Evolutionary conservation across 2,888 invertebrate species (phyloP).

Genomic region (Leucophenga maculata): DNA sequence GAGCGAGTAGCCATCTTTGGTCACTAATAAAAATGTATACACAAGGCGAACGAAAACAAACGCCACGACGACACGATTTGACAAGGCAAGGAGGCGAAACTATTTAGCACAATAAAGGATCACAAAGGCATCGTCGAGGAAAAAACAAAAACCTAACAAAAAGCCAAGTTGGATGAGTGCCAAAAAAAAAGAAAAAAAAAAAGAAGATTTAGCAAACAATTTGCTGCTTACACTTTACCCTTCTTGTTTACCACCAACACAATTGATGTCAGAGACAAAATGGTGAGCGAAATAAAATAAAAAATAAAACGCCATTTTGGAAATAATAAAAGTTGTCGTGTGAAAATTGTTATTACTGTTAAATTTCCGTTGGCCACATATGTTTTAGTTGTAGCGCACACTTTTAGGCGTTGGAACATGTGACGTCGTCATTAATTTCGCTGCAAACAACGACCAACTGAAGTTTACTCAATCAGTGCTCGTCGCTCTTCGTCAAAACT

Average conservation of each 20-base stretch:
- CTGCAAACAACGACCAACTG: too few relatives aligned
- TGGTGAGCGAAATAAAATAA: not conserved
- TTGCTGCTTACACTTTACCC: not conserved
- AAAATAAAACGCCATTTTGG: not conserved
- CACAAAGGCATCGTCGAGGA: not conserved
- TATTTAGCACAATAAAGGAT: conserved; percentile 13
- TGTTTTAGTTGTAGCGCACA: too few relatives aligned
- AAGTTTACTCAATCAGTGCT: too few relatives aligned
- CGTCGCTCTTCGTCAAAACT: too few relatives aligned
- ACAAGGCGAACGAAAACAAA: conserved; percentile 7
- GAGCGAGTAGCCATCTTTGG: not conserved
- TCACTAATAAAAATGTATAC: conserved; percentile 23
- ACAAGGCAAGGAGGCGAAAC: not conserved
- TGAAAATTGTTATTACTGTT: conserved; percentile 23
- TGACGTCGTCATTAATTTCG: too few relatives aligned
- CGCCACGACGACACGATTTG: not conserved
- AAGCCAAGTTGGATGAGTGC: conserved; percentile 1
- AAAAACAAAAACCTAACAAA: too few relatives aligned
- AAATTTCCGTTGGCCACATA: conserved; percentile 15
- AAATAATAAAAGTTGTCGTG: conserved; percentile 17
- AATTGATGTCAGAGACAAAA: not conserved
- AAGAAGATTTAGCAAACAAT: conserved; percentile 8
- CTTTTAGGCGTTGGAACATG: too few relatives aligned
- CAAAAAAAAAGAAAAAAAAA: not conserved
- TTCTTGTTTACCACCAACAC: not conserved